Conservation (phyloP, 2,888 invertebrate species). For the Horisme vitalbata region DNA sequence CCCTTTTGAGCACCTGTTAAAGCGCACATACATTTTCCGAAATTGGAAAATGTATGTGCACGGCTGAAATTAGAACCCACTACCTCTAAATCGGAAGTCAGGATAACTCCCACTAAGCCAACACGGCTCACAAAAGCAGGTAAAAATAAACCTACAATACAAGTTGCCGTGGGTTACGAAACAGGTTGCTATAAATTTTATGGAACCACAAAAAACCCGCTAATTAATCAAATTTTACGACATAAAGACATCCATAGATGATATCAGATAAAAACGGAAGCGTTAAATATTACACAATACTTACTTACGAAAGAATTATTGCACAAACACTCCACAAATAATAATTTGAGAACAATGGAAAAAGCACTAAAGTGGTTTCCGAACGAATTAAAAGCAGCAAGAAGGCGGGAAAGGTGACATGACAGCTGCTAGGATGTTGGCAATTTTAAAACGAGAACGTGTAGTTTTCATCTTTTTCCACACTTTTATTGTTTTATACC, state of each 20-base stretch:
- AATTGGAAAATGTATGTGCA: too few species aligned
- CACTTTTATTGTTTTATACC: neutral
- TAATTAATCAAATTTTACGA: constrained; percentile 14
- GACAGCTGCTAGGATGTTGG: constrained; percentile 19
- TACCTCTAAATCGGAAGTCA: too few species aligned
- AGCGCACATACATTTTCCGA: too few species aligned
- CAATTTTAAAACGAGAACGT: constrained; percentile 25
- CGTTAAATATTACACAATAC: constrained; percentile 22
- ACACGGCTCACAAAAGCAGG: too few species aligned
- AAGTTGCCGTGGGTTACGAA: too few species aligned
- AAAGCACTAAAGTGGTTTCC: constrained; percentile 19
- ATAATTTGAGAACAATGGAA: constrained; percentile 18
- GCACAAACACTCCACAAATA: constrained; percentile 16
- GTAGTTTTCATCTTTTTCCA: constrained; percentile 1
- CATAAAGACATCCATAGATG: constrained; percentile 1
- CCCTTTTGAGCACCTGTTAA: too few species aligned
- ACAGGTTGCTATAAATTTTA: constrained; percentile 2
- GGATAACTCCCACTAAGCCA: too few species aligned
- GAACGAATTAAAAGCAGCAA: constrained; percentile 16
- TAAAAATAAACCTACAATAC: too few species aligned
- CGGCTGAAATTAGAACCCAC: too few species aligned
- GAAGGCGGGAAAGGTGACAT: constrained; percentile 20
- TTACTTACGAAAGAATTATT: constrained; percentile 9
- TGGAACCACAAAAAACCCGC: constrained; percentile 4
- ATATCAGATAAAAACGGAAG: constrained; percentile 19